Percentiles rank a stretch among this genome's conserved stretches.
phyloP scores from a whole-genome alignment of 1,140 invertebrate genomes.

The Bicyclus anynana region DNA sequence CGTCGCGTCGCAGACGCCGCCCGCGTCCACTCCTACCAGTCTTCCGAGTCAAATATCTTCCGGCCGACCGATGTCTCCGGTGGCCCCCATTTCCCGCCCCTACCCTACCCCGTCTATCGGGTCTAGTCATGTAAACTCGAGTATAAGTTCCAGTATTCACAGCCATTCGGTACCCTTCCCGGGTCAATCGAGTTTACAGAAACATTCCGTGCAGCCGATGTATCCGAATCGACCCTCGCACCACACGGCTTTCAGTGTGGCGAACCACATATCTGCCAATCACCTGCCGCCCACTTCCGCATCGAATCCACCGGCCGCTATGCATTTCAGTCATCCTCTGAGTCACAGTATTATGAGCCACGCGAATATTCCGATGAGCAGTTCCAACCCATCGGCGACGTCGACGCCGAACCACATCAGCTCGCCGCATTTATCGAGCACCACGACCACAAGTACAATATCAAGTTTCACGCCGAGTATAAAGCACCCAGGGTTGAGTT shows the following conservation, averaged over 20 bases:
- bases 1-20: conserved; percentile 66
- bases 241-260: conserved; percentile 60
- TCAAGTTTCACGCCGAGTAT: conserved; percentile 50
- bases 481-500: conserved; percentile 51
- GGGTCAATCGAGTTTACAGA: conserved; percentile 68
- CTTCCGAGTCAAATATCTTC: conserved; percentile 57
- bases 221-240: conserved; percentile 58
- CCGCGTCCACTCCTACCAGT: conserved; percentile 53
- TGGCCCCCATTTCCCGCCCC: conserved; percentile 51
- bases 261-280: conserved; percentile 55
- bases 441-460: conserved; percentile 50
- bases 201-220: conserved; percentile 63
- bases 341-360: conserved; percentile 61
- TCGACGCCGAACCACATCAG: conserved; percentile 55
- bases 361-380: conserved; percentile 43
- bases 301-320: conserved; percentile 35
- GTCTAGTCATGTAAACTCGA: conserved; percentile 73
- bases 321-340: conserved; percentile 49
- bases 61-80: conserved; percentile 52
- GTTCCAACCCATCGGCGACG: conserved; percentile 39
- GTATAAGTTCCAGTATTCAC: conserved; percentile 68
- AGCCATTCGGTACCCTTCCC: conserved; percentile 60
- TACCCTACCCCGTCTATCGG: conserved; percentile 59
- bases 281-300: conserved; percentile 44
- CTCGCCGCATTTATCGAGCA: conserved; percentile 38